Evolutionary conservation across 2,113 vertebrate genomes (phyloP).

Genomic region (Todiramphus saurophagus): DNA sequence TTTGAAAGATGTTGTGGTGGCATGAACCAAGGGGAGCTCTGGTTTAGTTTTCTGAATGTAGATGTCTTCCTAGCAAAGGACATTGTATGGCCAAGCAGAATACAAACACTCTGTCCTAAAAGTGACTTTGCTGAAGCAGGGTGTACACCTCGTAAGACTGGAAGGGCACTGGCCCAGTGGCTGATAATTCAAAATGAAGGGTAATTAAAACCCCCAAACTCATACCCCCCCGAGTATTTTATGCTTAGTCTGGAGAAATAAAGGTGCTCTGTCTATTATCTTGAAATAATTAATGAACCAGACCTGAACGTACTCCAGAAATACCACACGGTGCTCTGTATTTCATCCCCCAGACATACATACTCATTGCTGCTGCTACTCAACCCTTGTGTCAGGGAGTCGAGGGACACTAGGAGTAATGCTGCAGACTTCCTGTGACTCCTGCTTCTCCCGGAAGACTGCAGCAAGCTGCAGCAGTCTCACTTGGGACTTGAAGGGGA

Average conservation of each 20-base stretch:
- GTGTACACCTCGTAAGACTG: not conserved
- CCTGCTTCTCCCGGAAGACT: not conserved
- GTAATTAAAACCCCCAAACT: not conserved
- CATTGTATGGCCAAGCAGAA: not conserved
- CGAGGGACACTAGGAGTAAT: not conserved
- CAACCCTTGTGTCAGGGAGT: not conserved
- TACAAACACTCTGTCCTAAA: not conserved
- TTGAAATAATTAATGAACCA: not conserved
- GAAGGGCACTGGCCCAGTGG: not conserved
- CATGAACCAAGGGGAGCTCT: not conserved
- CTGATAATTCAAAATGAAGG: not conserved
- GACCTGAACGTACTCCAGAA: not conserved
- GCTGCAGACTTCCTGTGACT: slow-evolving; percentile 15
- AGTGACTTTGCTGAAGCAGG: not conserved
- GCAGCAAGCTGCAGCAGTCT: not conserved
- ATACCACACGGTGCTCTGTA: not conserved
- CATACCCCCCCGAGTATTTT: not conserved
- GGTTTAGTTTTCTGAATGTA: not conserved
- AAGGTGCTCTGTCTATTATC: not conserved
- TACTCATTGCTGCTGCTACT: not conserved
- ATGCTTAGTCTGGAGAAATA: not conserved
- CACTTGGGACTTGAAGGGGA: not conserved
- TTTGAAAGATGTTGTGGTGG: not conserved
- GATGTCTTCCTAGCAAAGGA: not conserved
- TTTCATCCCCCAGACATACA: not conserved